Conservation (phyloP, 2,113 vertebrate species). For the Cyphomyrus discorhynchus region DNA sequence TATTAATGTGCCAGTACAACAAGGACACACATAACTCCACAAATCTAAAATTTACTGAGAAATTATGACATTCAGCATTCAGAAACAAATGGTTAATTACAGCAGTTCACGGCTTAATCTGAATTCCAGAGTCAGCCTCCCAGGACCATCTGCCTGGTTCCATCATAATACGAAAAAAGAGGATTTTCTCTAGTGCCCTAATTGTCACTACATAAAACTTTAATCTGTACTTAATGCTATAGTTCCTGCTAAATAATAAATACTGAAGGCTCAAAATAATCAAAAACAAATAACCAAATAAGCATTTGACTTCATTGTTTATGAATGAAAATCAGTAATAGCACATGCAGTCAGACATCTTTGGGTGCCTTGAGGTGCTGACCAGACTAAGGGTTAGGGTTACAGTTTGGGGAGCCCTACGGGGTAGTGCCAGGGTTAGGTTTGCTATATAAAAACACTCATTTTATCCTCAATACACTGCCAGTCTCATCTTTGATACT, state of each 20-base stretch:
- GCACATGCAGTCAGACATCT: no score
- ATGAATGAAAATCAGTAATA: no score
- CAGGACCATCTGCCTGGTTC: not conserved
- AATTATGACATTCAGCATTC: not conserved
- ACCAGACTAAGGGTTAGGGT: not conserved
- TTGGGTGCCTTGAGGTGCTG: not conserved
- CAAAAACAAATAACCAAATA: not conserved
- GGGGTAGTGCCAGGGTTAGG: not conserved
- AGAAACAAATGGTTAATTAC: not conserved
- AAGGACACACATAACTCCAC: not conserved
- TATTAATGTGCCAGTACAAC: not conserved
- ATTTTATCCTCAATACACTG: not conserved
- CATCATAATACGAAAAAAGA: not conserved
- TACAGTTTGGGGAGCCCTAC: not conserved
- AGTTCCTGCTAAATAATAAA: not conserved
- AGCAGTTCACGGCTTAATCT: not conserved
- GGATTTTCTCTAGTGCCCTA: not conserved
- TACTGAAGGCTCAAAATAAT: not conserved
- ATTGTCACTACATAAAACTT: not conserved
- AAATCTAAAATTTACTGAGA: not conserved
- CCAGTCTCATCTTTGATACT: not conserved
- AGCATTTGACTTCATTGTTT: not conserved
- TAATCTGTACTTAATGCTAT: not conserved
- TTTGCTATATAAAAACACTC: not conserved
- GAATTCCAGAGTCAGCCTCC: not conserved